Percentiles rank a stretch among this genome's conserved stretches.
Evolutionary conservation across 2,113 vertebrate species (phyloP).

Genomic region (Cathartes aura): DNA sequence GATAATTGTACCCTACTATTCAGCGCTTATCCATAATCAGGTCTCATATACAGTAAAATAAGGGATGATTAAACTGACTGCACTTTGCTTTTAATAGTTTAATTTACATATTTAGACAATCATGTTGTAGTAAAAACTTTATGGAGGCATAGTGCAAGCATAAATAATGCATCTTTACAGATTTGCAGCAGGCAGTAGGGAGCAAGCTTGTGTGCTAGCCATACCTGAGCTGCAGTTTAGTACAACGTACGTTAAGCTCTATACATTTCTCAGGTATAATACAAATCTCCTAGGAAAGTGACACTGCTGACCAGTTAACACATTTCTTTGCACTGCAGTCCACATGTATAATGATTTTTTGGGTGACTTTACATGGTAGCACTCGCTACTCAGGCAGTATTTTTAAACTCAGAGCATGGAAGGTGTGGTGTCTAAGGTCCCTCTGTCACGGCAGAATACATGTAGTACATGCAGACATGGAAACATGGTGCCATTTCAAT

Average conservation of each 20-base stretch:
- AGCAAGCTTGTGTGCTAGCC: background rate
- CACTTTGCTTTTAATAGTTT: background rate
- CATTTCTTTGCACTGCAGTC: background rate
- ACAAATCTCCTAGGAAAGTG: background rate
- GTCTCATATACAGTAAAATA: background rate
- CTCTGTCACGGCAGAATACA: background rate
- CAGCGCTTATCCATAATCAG: background rate
- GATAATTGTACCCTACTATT: background rate
- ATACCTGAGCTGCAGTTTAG: background rate
- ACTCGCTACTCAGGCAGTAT: background rate
- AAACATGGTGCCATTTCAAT: background rate
- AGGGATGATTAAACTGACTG: background rate
- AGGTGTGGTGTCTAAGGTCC: background rate
- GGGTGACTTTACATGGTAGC: background rate
- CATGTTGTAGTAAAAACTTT: background rate
- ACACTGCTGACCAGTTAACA: background rate
- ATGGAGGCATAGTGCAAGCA: background rate
- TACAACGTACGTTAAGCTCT: fast-evolving
- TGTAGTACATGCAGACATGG: background rate
- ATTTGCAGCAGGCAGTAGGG: background rate
- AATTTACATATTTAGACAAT: background rate
- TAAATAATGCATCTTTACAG: background rate
- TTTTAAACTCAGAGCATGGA: background rate
- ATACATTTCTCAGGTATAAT: no score
- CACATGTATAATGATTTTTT: fast-evolving